Percentiles rank a stretch among this genome's conserved stretches.
phyloP scores from a whole-genome alignment of 2,113 vertebrate genomes.

The Xenopus borealis region DNA sequence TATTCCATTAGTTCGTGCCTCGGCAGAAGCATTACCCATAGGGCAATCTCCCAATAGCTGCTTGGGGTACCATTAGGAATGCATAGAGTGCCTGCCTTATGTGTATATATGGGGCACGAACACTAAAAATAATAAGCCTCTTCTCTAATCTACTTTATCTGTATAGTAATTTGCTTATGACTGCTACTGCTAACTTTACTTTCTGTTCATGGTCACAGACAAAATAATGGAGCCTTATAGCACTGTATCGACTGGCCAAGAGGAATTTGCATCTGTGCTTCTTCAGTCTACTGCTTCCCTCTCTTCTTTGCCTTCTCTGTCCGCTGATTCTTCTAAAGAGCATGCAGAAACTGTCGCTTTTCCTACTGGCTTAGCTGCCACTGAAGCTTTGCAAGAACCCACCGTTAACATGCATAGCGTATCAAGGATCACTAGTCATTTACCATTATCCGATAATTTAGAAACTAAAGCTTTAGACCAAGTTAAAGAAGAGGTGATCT shows the following conservation, averaged over 20 bases:
- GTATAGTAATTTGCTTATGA: background rate
- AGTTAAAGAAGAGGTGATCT: slow-evolving; percentile 50
- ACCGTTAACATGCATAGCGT: slow-evolving; percentile 55
- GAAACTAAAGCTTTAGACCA: slow-evolving; percentile 51
- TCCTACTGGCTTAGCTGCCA: slow-evolving; percentile 57
- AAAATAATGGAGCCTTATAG: slow-evolving; percentile 71
- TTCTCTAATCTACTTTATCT: background rate
- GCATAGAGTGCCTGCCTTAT: too few species aligned
- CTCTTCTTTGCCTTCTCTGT: slow-evolving; percentile 83
- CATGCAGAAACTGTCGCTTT: slow-evolving; percentile 61
- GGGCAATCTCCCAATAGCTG: too few species aligned
- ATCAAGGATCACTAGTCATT: background rate
- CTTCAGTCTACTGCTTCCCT: slow-evolving; percentile 80
- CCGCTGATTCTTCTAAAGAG: slow-evolving; percentile 86
- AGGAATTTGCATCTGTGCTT: slow-evolving; percentile 79
- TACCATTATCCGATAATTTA: slow-evolving; percentile 42
- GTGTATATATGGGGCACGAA: too few species aligned
- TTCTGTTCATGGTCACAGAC: slow-evolving; percentile 81
- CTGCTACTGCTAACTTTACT: slow-evolving; percentile 71
- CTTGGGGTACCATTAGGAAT: too few species aligned
- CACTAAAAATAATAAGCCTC: too few species aligned
- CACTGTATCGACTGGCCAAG: slow-evolving; percentile 79
- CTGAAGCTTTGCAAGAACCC: slow-evolving; percentile 56
- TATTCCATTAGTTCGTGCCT: too few species aligned
- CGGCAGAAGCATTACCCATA: too few species aligned